A percentile compares a stretch with the other conserved stretches of the same genome.
Evolutionary conservation across 2,888 invertebrate species (phyloP).

Genomic region (Himalopsyche tibetana): DNA sequence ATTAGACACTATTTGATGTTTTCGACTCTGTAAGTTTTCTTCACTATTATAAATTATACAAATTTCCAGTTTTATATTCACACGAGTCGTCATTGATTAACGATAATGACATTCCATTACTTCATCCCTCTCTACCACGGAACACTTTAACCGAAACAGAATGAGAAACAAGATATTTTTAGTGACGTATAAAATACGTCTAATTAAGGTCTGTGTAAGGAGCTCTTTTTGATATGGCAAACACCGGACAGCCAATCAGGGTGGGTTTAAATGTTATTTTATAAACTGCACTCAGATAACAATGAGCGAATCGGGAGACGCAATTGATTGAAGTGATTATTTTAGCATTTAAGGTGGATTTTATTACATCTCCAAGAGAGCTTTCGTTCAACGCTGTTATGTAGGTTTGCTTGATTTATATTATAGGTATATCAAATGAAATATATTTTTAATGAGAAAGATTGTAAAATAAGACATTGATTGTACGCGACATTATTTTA

Average conservation of each 20-base stretch:
- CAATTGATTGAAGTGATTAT: slow-evolving; percentile 41
- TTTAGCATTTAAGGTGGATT: slow-evolving; percentile 30
- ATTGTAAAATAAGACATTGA: neutral
- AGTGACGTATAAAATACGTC: slow-evolving; percentile 13
- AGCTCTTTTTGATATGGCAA: slow-evolving; percentile 34
- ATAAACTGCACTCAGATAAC: slow-evolving; percentile 56
- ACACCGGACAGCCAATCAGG: slow-evolving; percentile 52
- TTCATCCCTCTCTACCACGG: neutral
- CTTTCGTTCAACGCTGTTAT: neutral
- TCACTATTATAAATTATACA: too few relatives aligned
- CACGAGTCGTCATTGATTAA: neutral
- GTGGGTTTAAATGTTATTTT: slow-evolving; percentile 50
- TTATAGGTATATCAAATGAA: neutral
- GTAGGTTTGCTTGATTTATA: neutral
- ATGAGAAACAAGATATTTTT: neutral
- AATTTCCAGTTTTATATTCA: too few relatives aligned
- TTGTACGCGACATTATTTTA: too few relatives aligned
- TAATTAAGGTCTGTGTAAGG: slow-evolving; percentile 39
- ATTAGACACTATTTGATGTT: too few relatives aligned
- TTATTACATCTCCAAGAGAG: slow-evolving; percentile 3
- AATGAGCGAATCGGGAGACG: slow-evolving; percentile 47
- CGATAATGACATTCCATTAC: neutral
- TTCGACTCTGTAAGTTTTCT: too few relatives aligned
- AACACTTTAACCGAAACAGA: neutral
- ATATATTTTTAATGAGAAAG: slow-evolving; percentile 19